phyloP scores from a whole-genome alignment of 2,797 vertebrate species.

The Gymnoscopelus braueri region DNA sequence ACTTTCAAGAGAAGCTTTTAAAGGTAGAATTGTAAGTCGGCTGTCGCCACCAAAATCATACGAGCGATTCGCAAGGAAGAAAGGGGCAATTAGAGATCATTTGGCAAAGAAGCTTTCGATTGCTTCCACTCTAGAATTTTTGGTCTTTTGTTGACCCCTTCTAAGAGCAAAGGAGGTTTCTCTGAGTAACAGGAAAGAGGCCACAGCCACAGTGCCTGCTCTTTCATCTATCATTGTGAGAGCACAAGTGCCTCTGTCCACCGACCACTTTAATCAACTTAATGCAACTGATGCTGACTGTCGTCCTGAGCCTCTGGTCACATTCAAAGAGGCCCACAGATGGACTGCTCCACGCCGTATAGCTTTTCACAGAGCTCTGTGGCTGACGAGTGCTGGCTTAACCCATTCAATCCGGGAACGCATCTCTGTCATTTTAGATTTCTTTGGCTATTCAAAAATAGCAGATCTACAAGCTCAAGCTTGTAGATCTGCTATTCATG shows the following conservation, averaged over 20 bases:
- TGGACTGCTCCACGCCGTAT: conserved; percentile 72
- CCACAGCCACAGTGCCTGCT: conserved; percentile 71
- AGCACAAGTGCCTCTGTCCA: conserved; percentile 85
- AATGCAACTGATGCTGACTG: conserved; percentile 88
- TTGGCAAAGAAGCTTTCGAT: conserved; percentile 95
- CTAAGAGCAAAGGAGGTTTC: conserved; percentile 87
- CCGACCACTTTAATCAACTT: conserved; percentile 97
- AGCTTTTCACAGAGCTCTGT: conserved; percentile 83
- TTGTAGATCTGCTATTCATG: no score
- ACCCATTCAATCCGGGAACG: no score
- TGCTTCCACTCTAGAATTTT: conserved; percentile 87
- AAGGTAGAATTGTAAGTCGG: conserved; percentile 83
- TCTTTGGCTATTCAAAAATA: no score
- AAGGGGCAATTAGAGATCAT: conserved; percentile 98
- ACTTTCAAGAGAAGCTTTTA: conserved; percentile 85
- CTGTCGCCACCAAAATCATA: conserved; percentile 80
- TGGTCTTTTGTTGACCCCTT: conserved; percentile 93
- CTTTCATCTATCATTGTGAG: conserved; percentile 96
- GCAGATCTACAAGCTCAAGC: no score
- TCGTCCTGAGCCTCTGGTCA: conserved; percentile 81
- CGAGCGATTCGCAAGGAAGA: conserved; percentile 88
- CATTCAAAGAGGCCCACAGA: conserved; percentile 94
- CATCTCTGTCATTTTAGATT: no score
- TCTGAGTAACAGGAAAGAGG: conserved; percentile 81
- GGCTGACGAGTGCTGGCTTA: conserved; percentile 69